Evolutionary conservation across 2,113 vertebrate species (phyloP).

Genomic region (Xenus cinereus): DNA sequence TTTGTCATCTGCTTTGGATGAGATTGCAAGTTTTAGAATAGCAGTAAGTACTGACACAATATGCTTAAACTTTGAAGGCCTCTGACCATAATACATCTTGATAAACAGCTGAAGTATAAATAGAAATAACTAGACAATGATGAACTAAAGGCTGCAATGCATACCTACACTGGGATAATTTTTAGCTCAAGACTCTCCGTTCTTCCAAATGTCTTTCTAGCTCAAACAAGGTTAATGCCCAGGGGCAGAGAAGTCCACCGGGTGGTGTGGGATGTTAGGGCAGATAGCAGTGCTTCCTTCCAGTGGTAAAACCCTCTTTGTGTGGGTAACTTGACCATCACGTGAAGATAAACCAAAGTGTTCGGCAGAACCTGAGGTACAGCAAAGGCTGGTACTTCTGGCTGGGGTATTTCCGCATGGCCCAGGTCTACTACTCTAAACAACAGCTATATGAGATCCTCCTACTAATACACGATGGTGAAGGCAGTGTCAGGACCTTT

Average conservation of each 20-base stretch:
- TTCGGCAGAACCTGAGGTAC: not conserved
- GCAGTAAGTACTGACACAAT: not conserved
- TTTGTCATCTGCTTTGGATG: not conserved
- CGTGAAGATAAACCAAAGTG: not conserved
- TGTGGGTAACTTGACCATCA: not conserved
- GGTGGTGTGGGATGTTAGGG: not conserved
- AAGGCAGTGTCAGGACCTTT: not conserved
- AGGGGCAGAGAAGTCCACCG: not conserved
- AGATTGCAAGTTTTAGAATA: not conserved
- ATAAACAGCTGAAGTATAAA: conserved; percentile 15
- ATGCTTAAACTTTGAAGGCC: not conserved
- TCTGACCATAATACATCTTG: not conserved
- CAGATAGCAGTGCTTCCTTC: not conserved
- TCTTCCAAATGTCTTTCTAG: not conserved
- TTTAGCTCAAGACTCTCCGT: not conserved
- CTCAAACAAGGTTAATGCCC: not conserved
- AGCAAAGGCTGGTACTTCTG: not conserved
- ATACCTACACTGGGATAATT: not conserved
- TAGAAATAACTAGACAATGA: conserved; percentile 34
- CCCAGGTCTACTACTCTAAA: not conserved
- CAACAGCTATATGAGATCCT: not conserved
- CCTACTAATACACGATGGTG: not conserved
- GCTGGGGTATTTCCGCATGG: not conserved
- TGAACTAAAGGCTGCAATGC: not conserved
- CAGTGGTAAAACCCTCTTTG: not conserved